Evolutionary conservation across 1,140 invertebrate genomes (phyloP).

Genomic region (Drosophila teissieri): DNA sequence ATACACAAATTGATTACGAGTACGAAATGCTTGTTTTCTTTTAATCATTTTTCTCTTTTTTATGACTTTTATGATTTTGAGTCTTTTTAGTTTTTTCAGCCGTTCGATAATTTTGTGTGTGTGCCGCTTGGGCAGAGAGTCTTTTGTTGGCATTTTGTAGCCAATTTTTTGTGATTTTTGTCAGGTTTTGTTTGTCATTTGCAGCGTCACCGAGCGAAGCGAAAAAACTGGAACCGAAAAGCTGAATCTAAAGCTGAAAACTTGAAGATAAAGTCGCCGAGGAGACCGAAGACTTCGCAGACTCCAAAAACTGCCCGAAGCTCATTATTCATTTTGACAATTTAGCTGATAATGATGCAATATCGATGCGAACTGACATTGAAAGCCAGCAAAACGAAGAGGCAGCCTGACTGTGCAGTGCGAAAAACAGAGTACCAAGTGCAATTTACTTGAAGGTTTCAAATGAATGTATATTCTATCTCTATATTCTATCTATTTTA

Average conservation of each 20-base stretch:
- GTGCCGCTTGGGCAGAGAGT: slow-evolving; percentile 13
- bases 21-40: slow-evolving; percentile 15
- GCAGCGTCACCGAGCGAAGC: slow-evolving; percentile 63
- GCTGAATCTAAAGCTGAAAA: slow-evolving; percentile 28
- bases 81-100: background rate
- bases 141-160: slow-evolving; percentile 72
- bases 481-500: too few relatives aligned
- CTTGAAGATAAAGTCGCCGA: slow-evolving; percentile 39
- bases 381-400: slow-evolving; percentile 62
- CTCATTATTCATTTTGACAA: slow-evolving; percentile 84
- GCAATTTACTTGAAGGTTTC: too few relatives aligned
- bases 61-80: background rate
- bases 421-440: slow-evolving; percentile 1
- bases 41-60: slow-evolving; percentile 15
- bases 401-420: slow-evolving; percentile 35
- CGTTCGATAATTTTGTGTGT: slow-evolving; percentile 26
- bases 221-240: slow-evolving; percentile 54
- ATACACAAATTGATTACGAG: slow-evolving; percentile 26
- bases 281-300: background rate
- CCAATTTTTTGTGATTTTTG: slow-evolving; percentile 55
- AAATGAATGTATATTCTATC: too few relatives aligned
- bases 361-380: slow-evolving; percentile 73
- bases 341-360: slow-evolving; percentile 82
- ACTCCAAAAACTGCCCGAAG: slow-evolving; percentile 9
- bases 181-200: slow-evolving; percentile 71